Base-by-base conservation (phyloP, 2,113 vertebrate genomes). In the Mus spicilegus region DNA sequence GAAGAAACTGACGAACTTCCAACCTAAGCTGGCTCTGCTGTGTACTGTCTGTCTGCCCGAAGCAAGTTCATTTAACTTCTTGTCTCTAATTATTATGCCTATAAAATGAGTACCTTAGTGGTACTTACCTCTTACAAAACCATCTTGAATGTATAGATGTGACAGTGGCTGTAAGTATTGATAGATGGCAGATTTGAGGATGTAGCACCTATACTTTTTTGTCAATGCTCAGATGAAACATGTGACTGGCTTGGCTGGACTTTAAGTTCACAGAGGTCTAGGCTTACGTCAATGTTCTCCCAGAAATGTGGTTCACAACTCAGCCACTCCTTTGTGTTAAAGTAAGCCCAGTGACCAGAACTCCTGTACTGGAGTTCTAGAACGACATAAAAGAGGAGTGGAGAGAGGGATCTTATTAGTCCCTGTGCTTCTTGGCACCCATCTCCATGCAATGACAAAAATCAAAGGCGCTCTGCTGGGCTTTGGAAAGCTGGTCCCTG, bases 321-420 rank as follows among this genome's bases (percentile, higher is more conserved):
- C 91, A 95, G 76, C 42, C 81, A 51, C 87, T 90, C 70, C 93
- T 88, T 97, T 58, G 73, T 92, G 58, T 96, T 91, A 96, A 98
- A 96, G 85, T 86, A 97, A 96, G 88, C 81, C 42, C 93, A 49
- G 0, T 90, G 85, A 89, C 94, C 96, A 97, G 95, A 93, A 93
- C 89, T 72, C 49, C 88, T 97, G 94, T 89, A 80, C 30, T 95
- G 78, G 69, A 81, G 75, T 89, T 97, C 95, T 89, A 95, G 91
- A 91, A 96, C 73, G 87, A 95, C 84, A 95, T 98, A 96, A 97
- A 95, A 98, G 97, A 97, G 93, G 95, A 97, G 72, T 81, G 97
- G 89, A 89, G 97, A 97, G 97, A 98, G 98, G 98, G 98, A 98
- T 98, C 98, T 98, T 98, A 98, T 98, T 99, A 98, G 97, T 97